Evolutionary conservation across 2,113 vertebrate genomes (phyloP).

Genomic region (Microcebus ravelobensis): DNA sequence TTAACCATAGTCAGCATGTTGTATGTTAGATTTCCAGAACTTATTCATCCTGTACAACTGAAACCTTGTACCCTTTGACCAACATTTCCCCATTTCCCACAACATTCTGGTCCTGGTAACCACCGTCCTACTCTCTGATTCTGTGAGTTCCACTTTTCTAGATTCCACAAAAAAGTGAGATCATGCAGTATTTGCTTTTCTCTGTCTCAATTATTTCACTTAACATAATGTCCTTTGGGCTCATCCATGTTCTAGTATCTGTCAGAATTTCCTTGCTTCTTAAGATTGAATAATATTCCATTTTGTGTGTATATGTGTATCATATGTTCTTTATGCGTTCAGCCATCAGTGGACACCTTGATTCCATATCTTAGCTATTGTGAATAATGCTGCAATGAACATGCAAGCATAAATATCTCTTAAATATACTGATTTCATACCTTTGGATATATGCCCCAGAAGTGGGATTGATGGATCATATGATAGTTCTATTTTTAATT

Average conservation of each 20-base stretch:
- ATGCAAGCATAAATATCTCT: background rate
- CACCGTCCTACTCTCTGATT: background rate
- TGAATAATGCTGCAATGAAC: background rate
- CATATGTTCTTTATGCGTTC: background rate
- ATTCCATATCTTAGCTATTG: background rate
- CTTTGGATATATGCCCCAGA: background rate
- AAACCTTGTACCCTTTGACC: background rate
- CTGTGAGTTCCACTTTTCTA: background rate
- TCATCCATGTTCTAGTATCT: background rate
- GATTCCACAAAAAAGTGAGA: background rate
- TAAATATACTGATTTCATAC: background rate
- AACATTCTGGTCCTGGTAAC: background rate
- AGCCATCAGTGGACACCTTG: background rate
- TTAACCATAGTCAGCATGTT: background rate
- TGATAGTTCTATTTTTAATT: background rate
- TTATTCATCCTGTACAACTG: background rate
- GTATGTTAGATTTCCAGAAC: background rate
- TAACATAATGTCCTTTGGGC: background rate
- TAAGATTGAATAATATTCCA: background rate
- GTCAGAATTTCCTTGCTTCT: background rate
- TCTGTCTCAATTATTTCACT: background rate
- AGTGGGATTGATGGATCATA: background rate
- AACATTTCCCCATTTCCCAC: background rate
- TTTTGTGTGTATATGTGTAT: too few relatives aligned
- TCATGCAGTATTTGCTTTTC: too few relatives aligned